Conservation (phyloP, 2,888 invertebrate genomes). For the Actias luna region DNA sequence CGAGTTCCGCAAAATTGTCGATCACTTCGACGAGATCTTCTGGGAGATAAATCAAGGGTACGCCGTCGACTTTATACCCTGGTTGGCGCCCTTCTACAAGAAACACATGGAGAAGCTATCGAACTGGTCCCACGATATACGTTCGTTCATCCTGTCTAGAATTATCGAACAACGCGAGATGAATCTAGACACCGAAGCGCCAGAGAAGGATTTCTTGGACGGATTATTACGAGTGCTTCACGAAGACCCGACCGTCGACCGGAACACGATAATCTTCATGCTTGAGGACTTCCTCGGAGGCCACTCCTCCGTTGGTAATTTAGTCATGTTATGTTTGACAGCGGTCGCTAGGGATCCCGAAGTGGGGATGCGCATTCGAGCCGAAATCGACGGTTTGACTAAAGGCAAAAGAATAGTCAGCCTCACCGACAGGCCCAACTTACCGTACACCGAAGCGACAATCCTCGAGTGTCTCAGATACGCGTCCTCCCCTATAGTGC, state of each 20-base stretch:
- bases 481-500: slow-evolving; percentile 94
- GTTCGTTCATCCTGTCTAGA: slow-evolving; percentile 87
- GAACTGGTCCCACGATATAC: slow-evolving; percentile 86
- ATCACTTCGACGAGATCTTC: slow-evolving; percentile 92
- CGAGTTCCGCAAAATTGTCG: slow-evolving; percentile 85
- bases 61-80: slow-evolving; percentile 92
- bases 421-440: slow-evolving; percentile 84
- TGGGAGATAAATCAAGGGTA: slow-evolving; percentile 96
- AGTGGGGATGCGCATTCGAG: slow-evolving; percentile 84
- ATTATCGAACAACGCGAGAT: slow-evolving; percentile 84
- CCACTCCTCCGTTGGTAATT: slow-evolving; percentile 92
- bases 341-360: slow-evolving; percentile 85
- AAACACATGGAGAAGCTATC: slow-evolving; percentile 85
- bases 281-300: slow-evolving; percentile 94
- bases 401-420: slow-evolving; percentile 80
- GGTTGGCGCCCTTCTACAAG: slow-evolving; percentile 87
- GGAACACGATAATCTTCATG: slow-evolving; percentile 90
- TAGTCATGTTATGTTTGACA: slow-evolving; percentile 89
- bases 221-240: slow-evolving; percentile 87
- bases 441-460: slow-evolving; percentile 92
- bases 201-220: slow-evolving; percentile 90
- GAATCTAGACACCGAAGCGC: slow-evolving; percentile 80
- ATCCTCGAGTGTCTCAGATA: slow-evolving; percentile 90
- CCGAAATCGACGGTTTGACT: slow-evolving; percentile 85
- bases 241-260: slow-evolving; percentile 85